Evolutionary conservation across 1,140 invertebrate genomes (phyloP).

Genomic region (Atopsyche davidsoni): DNA sequence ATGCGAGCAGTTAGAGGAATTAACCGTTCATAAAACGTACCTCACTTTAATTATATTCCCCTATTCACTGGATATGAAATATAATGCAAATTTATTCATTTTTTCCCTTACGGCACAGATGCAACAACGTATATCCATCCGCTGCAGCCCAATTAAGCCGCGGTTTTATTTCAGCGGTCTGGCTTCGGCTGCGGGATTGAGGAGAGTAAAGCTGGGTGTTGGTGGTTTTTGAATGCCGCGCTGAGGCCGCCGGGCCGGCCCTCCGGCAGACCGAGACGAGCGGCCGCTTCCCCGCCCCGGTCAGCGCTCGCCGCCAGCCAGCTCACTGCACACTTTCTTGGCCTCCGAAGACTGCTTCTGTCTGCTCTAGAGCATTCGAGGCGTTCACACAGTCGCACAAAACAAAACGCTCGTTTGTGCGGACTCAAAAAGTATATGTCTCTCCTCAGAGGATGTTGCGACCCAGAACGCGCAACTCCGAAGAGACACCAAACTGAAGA

Average conservation of each 20-base stretch:
- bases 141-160: constrained; percentile 19
- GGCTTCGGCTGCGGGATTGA: constrained; percentile 14
- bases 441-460: no score
- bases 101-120: constrained; percentile 25
- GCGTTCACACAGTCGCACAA: no score
- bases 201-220: not conserved
- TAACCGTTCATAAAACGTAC: constrained; percentile 30
- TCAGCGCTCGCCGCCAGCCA: no score
- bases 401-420: no score
- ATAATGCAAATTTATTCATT: constrained; percentile 32
- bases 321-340: no score
- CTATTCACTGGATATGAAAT: constrained; percentile 32
- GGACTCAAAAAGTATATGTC: no score
- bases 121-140: constrained; percentile 23
- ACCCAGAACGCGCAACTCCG: no score
- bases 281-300: constrained; percentile 5
- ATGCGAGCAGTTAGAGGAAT: constrained; percentile 24
- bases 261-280: constrained; percentile 20
- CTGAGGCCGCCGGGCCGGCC: not conserved
- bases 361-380: no score
- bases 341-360: no score
- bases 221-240: constrained; percentile 7
- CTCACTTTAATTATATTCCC: constrained; percentile 30
- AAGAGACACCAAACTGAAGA: no score
- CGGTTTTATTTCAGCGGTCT: constrained; percentile 15